These are phyloP conservation scores for Tribolium madens DNA, from an alignment of 1,140 invertebrate species.

Conservation along the genomic window DNA sequence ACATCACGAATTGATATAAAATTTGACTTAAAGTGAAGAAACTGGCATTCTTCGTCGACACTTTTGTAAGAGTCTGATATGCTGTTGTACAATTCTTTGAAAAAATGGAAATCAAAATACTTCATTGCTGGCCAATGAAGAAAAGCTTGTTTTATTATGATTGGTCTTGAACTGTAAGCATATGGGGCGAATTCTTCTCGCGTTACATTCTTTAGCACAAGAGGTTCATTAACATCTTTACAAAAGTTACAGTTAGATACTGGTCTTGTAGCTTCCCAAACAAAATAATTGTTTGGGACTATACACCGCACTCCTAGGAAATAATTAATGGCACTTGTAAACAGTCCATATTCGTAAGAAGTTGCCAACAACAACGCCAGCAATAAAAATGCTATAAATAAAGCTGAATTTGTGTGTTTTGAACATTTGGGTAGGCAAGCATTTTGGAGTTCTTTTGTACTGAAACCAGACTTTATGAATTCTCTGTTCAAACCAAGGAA, in stretches of 20 bases:
- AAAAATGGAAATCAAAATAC: conserved; percentile 80
- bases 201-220: conserved; percentile 76
- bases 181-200: conserved; percentile 75
- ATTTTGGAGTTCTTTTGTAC: conserved; percentile 33
- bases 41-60: conserved; percentile 85
- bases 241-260: conserved; percentile 86
- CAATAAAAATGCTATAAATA: conserved; percentile 33
- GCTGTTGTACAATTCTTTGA: conserved; percentile 79
- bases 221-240: conserved; percentile 66
- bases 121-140: conserved; percentile 82
- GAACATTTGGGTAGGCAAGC: conserved; percentile 7
- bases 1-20: conserved; percentile 83
- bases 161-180: conserved; percentile 85
- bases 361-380: not conserved
- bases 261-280: conserved; percentile 87
- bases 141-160: conserved; percentile 83
- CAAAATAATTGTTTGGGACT: conserved; percentile 84
- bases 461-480: conserved; percentile 34
- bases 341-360: conserved; percentile 5
- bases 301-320: conserved; percentile 74
- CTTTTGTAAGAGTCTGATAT: conserved; percentile 76
- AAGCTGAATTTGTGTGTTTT: conserved; percentile 8
- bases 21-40: conserved; percentile 90
- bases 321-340: conserved; percentile 42
- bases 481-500: conserved; percentile 14